phyloP scores from a whole-genome alignment of 1,140 invertebrate genomes.

The Bombus turneri region DNA sequence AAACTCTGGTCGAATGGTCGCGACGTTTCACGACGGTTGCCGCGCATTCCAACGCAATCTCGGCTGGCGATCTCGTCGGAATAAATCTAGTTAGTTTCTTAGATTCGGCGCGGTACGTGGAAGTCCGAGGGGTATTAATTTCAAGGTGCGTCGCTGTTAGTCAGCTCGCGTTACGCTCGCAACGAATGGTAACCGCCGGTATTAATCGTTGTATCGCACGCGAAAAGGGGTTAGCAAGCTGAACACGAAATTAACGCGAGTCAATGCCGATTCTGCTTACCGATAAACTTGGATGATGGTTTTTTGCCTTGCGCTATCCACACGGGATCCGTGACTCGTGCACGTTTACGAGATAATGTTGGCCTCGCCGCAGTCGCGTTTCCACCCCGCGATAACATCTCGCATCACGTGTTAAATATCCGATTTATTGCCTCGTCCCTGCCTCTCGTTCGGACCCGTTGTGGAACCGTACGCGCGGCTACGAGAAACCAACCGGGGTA shows the following conservation, averaged over 20 bases:
- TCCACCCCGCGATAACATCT: conserved; percentile 41
- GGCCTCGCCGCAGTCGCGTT: conserved; percentile 35
- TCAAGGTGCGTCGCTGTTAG: conserved; percentile 47
- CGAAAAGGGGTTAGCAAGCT: conserved; percentile 43
- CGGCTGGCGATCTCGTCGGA: conserved; percentile 7
- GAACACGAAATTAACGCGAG: conserved; percentile 51
- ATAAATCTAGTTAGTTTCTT: conserved; percentile 53
- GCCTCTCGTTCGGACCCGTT: background rate
- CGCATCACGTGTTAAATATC: conserved; percentile 37
- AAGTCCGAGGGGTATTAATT: conserved; percentile 54
- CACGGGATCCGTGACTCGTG: conserved; percentile 35
- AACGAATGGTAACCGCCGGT: conserved; percentile 53
- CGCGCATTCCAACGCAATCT: conserved; percentile 28
- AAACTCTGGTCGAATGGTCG: background rate
- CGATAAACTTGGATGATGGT: conserved; percentile 42
- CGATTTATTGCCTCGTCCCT: conserved; percentile 43
- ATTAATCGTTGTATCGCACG: conserved; percentile 57
- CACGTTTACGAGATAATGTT: conserved; percentile 49
- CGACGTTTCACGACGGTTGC: background rate
- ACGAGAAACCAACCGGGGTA: no score
- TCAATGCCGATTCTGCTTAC: conserved; percentile 42
- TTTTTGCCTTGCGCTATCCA: conserved; percentile 20
- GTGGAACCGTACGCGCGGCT: no score
- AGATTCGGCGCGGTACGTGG: conserved; percentile 43
- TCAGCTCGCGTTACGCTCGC: conserved; percentile 47